Evolutionary conservation across 2,888 invertebrate species (phyloP).

Genomic region (Rhogogaster chlorosoma): DNA sequence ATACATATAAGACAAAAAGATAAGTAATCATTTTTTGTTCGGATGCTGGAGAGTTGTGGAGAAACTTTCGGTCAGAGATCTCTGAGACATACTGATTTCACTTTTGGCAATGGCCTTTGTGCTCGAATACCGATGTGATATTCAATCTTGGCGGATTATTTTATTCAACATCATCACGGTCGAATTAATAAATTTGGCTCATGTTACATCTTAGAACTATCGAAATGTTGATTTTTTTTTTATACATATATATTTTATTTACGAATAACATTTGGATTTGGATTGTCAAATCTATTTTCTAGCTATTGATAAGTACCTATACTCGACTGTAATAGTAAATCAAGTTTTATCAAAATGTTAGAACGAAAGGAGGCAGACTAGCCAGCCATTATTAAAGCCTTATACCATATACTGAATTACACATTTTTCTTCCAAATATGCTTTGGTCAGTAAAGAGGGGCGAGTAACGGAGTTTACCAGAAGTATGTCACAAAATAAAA

Average conservation of each 20-base stretch:
- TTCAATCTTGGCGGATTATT: neutral
- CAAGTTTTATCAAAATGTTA: neutral
- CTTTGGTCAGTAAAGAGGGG: neutral
- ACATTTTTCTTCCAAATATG: neutral
- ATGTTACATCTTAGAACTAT: neutral
- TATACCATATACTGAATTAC: neutral
- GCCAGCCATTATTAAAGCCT: neutral
- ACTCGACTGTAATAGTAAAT: neutral
- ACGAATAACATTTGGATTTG: neutral
- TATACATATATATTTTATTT: too few relatives aligned
- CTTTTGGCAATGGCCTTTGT: slow-evolving; percentile 77
- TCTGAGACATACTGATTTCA: slow-evolving; percentile 69
- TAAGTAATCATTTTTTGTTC: neutral
- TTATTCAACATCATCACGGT: slow-evolving; percentile 18
- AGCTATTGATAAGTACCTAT: neutral
- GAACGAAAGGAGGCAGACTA: neutral
- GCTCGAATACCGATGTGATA: slow-evolving; percentile 35
- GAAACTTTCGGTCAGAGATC: slow-evolving; percentile 35
- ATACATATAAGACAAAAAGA: neutral
- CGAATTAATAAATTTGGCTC: neutral
- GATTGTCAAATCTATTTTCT: neutral
- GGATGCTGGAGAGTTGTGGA: slow-evolving; percentile 21
- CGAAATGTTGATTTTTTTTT: neutral
- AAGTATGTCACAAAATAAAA: neutral
- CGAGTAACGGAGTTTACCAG: neutral